Evolutionary conservation across 2,797 vertebrate genomes (phyloP).

Genomic region (Onychomys torridus): DNA sequence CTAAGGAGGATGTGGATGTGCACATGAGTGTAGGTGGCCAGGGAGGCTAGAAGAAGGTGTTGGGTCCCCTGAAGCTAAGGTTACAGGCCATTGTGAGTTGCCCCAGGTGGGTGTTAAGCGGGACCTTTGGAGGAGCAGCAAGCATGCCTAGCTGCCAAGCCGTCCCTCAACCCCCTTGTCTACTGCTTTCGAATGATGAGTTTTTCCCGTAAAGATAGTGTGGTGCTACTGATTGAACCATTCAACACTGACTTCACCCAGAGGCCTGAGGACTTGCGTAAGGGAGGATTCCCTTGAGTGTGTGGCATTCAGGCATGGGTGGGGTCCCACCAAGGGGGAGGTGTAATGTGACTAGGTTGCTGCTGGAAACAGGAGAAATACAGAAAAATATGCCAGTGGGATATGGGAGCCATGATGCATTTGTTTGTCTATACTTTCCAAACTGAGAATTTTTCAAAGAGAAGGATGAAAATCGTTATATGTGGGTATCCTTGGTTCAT

Average conservation of each 20-base stretch:
- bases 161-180: not conserved
- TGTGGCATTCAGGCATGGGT: conserved; percentile 10
- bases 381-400: not conserved
- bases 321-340: not conserved
- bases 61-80: not conserved
- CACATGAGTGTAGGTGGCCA: not conserved
- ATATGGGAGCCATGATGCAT: not conserved
- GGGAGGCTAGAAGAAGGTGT: not conserved
- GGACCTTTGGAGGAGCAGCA: not conserved
- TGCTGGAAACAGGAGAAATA: conserved; percentile 37
- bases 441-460: conserved; percentile 9
- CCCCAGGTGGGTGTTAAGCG: not conserved
- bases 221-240: conserved; percentile 69
- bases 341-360: not conserved
- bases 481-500: not conserved
- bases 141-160: not conserved
- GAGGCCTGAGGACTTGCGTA: conserved; percentile 56
- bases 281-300: conserved; percentile 66
- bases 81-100: not conserved
- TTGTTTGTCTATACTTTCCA: conserved; percentile 38
- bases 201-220: conserved; percentile 69
- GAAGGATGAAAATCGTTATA: conserved; percentile 20
- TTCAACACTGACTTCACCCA: conserved; percentile 64
- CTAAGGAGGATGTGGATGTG: not conserved
- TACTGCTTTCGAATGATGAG: conserved; percentile 59